Evolutionary conservation across 2,888 invertebrate genomes (phyloP).

Genomic region (Dynastes tityus): DNA sequence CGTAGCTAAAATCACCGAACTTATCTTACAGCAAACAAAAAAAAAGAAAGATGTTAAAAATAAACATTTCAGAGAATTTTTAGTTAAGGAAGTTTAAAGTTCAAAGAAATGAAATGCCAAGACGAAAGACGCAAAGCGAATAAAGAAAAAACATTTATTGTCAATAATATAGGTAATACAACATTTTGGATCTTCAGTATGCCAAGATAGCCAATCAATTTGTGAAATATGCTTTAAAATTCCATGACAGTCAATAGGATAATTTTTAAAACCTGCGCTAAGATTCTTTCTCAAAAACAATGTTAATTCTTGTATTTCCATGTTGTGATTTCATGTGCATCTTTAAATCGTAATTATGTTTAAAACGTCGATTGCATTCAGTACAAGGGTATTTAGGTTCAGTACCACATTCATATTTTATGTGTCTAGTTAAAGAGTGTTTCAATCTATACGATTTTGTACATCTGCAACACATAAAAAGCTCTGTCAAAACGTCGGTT

Average conservation of each 20-base stretch:
- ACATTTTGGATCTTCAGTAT: not conserved
- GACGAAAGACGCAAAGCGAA: no score
- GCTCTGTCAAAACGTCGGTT: conserved; percentile 26
- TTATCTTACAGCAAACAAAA: no score
- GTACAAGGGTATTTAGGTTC: conserved; percentile 50
- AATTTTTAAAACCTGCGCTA: not conserved
- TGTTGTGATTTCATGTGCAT: conserved; percentile 70
- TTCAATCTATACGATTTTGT: conserved; percentile 54
- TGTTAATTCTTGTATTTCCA: conserved; percentile 34
- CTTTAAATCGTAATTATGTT: conserved; percentile 71
- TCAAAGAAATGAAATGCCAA: no score
- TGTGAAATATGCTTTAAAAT: not conserved
- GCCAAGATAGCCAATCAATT: not conserved
- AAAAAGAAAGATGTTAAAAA: no score
- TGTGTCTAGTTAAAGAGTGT: conserved; percentile 54
- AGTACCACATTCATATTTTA: conserved; percentile 56
- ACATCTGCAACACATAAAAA: conserved; percentile 52
- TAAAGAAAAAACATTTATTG: not conserved
- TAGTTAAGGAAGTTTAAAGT: no score
- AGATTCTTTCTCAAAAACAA: conserved; percentile 28
- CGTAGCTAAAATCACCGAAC: no score
- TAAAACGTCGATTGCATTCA: conserved; percentile 64
- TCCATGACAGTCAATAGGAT: not conserved
- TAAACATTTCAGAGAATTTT: no score
- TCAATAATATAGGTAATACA: not conserved